phyloP scores from a whole-genome alignment of 2,888 invertebrate species.

The Cephus pulcher region DNA sequence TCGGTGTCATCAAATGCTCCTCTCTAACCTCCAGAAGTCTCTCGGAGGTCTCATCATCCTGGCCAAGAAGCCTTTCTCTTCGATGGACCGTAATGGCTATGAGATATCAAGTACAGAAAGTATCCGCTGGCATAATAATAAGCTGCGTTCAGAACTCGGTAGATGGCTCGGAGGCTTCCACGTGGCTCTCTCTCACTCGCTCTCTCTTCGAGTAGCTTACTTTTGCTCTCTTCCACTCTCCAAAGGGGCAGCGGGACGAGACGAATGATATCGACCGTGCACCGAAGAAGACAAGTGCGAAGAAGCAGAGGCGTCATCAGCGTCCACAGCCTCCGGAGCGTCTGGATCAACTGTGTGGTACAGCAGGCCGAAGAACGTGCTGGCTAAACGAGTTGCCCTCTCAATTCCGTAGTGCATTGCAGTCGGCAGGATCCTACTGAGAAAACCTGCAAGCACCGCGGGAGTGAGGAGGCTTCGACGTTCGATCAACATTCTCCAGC shows the following conservation, averaged over 20 bases:
- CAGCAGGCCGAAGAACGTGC: background rate
- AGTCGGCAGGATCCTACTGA: conserved; percentile 75
- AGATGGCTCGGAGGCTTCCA: background rate
- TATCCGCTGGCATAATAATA: background rate
- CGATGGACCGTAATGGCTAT: background rate
- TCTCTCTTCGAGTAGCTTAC: background rate
- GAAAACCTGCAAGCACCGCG: conserved; percentile 92
- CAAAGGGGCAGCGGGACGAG: background rate
- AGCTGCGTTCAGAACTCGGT: background rate
- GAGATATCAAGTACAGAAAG: background rate
- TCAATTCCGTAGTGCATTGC: conserved; percentile 99
- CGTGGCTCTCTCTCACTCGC: background rate
- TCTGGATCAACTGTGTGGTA: background rate
- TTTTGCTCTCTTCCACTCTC: background rate
- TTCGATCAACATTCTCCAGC: background rate
- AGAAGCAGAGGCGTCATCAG: background rate
- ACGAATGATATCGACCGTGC: conserved; percentile 32
- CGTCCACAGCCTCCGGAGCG: background rate
- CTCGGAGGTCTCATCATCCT: background rate
- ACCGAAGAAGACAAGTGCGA: conserved; percentile 13
- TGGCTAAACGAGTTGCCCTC: conserved; percentile 71
- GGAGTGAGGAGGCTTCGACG: conserved; percentile 81
- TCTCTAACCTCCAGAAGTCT: background rate
- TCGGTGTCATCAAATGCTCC: too few species aligned
- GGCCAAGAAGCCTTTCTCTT: background rate